Base-by-base conservation (phyloP, 1,140 invertebrate species). In the Drosophila virilis region DNA sequence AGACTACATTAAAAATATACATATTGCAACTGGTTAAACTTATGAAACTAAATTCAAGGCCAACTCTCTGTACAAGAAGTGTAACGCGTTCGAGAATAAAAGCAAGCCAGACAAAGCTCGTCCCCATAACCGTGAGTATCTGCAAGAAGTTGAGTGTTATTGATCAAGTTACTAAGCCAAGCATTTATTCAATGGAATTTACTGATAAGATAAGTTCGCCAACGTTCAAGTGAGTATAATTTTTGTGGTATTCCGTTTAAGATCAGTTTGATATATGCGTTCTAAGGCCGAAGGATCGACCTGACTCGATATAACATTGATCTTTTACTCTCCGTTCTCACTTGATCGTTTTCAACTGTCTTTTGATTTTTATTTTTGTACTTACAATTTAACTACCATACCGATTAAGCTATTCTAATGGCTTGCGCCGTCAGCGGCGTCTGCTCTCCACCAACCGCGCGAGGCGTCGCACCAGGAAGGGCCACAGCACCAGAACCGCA, bases 401-500 rank as follows among this genome's bases (percentile, higher is more conserved):
- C 69, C 68, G 54, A 55, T 46, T 40, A 40, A 45, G 57, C 55
- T 59, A 55, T 8, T 22, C 50, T 35, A 54, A 54, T 13, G 17
- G 8, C 40, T 22, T 33, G 10, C 28, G 38, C 10, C 38, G 79
- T 88, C 83, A 88, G 73, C 80, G 84, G 68, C 80, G 84, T 57
- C 37, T 77, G 50, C 73, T 40, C 32, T 86, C 79, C 32, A 89
- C 52, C 67, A 88, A 13, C 38, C 77, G 70, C 13, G 74, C 76
- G 46, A 92, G 66, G 8, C 89, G 86, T 59, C 79, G 59, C 42
- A 93, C 93, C 32, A 95, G 38, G 74, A 95, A 94, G 15, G 94
- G 94, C 94, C 94, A 95, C 13, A 94, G 38, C 15, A 95, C 92
- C 54, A 95, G 78, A 37, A 95, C 90, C 15, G 92, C 86, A 32